These are phyloP conservation scores for Anthopleura xanthogrammica DNA, from an alignment of 92 coral and sea anemone genomes.

Conservation along the genomic window DNA sequence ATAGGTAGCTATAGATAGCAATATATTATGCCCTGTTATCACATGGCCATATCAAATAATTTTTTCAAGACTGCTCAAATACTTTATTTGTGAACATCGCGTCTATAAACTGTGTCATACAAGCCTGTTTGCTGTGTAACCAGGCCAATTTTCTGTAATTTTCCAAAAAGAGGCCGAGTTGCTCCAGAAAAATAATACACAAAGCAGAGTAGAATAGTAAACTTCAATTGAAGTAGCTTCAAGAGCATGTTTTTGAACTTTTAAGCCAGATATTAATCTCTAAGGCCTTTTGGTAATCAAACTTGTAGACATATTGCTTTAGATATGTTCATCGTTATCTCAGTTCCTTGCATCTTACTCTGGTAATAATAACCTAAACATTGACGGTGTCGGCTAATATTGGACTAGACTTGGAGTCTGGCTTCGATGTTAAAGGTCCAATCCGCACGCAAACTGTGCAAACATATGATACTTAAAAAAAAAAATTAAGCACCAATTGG, in stretches of 20 bases:
- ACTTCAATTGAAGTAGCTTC: neutral
- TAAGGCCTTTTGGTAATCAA: neutral
- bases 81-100: too few relatives aligned
- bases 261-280: neutral
- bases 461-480: neutral
- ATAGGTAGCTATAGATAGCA: neutral
- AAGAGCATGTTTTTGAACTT: neutral
- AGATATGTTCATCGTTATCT: neutral
- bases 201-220: neutral
- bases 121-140: too few relatives aligned
- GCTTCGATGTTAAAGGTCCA: neutral
- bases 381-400: neutral
- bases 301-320: neutral
- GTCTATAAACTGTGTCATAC: too few relatives aligned
- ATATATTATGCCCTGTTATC: neutral
- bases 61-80: too few relatives aligned
- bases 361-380: neutral
- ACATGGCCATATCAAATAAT: neutral
- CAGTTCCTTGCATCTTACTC: neutral
- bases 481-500: neutral
- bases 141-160: neutral
- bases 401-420: neutral
- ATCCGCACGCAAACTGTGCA: neutral
- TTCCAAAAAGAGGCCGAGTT: neutral
- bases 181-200: neutral